Conservation (phyloP, 2,888 invertebrate species). For the Chloromyia formosa region DNA sequence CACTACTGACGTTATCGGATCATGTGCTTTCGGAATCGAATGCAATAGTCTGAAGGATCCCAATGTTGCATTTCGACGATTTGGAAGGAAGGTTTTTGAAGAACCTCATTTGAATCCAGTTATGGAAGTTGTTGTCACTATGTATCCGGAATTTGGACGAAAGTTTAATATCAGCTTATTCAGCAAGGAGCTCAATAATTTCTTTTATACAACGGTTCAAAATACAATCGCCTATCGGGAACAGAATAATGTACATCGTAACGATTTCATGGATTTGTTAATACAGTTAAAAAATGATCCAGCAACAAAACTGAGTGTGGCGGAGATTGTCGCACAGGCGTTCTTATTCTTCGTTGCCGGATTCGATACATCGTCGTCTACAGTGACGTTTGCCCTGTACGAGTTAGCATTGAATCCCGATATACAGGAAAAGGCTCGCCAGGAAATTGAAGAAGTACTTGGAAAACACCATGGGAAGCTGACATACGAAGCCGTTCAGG, state of each 20-base stretch:
- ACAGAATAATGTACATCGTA: conserved; percentile 63
- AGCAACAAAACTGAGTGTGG: conserved; percentile 48
- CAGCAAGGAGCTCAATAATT: conserved; percentile 58
- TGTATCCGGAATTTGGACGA: conserved; percentile 43
- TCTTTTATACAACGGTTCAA: conserved; percentile 65
- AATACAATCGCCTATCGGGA: conserved; percentile 66
- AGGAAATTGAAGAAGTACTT: conserved; percentile 54
- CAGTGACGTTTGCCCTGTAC: conserved; percentile 65
- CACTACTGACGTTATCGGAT: conserved; percentile 53
- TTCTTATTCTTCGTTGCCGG: conserved; percentile 65
- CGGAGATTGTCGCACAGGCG: conserved; percentile 60
- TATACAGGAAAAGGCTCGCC: conserved; percentile 54
- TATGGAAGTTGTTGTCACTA: conserved; percentile 53
- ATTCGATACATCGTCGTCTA: conserved; percentile 71
- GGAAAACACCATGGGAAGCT: conserved; percentile 54
- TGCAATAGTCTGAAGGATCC: conserved; percentile 57
- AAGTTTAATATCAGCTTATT: conserved; percentile 52
- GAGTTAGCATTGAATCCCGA: conserved; percentile 56
- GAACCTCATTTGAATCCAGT: conserved; percentile 50
- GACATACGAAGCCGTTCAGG: conserved; percentile 56
- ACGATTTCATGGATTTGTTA: conserved; percentile 69
- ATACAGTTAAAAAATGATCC: conserved; percentile 64
- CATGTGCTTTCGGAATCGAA: conserved; percentile 61
- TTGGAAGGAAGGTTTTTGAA: conserved; percentile 9
- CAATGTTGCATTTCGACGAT: conserved; percentile 54